Percentiles rank a stretch among this genome's conserved stretches.
phyloP scores from a whole-genome alignment of 2,113 vertebrate genomes.

The Neolamprologus sp. region DNA sequence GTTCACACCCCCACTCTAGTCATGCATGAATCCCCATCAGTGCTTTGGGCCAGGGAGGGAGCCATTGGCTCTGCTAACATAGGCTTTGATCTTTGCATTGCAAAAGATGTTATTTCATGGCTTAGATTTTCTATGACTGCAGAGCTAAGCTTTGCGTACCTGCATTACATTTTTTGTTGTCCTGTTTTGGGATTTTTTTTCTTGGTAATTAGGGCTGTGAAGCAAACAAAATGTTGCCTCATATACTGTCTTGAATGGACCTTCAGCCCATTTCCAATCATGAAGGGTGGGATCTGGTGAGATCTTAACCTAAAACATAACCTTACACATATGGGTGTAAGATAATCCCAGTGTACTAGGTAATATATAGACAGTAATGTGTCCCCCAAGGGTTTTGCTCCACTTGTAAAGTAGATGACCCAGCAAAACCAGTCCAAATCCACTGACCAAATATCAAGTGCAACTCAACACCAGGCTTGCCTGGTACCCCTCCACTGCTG shows the following conservation, averaged over 20 bases:
- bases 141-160: neutral
- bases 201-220: neutral
- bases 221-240: neutral
- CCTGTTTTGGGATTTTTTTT: neutral
- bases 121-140: neutral
- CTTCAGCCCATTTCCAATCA: neutral
- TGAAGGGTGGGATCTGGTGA: neutral
- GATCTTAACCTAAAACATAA: neutral
- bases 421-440: neutral
- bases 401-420: neutral
- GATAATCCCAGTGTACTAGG: neutral
- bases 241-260: neutral
- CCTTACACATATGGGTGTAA: constrained; percentile 3
- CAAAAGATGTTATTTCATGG: constrained; percentile 11
- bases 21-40: constrained; percentile 16
- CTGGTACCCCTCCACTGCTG: neutral
- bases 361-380: constrained; percentile 4
- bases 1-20: constrained; percentile 31
- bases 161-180: neutral
- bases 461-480: constrained; percentile 40
- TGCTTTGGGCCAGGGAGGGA: constrained; percentile 7
- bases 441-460: constrained; percentile 37
- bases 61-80: neutral
- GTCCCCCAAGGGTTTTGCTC: neutral
- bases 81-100: constrained; percentile 24